Conservation (phyloP, 2,113 vertebrate species). For the Illadopsis cleaveri region DNA sequence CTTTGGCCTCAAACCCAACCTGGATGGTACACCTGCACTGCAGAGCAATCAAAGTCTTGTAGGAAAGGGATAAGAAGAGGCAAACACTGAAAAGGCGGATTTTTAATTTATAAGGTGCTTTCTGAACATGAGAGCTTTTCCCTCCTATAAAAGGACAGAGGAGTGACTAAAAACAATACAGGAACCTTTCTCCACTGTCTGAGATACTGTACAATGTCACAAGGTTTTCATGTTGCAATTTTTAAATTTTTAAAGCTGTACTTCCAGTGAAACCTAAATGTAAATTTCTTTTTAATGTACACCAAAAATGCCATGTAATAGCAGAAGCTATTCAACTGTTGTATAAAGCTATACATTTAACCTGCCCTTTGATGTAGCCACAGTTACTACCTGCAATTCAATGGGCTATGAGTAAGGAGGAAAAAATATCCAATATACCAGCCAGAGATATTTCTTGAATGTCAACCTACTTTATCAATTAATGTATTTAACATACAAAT, state of each 20-base stretch:
- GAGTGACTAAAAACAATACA: not conserved
- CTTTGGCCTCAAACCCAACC: not conserved
- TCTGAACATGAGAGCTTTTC: not conserved
- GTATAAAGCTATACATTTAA: not conserved
- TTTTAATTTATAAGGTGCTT: not conserved
- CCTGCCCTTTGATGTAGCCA: slow-evolving; percentile 6
- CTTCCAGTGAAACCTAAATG: not conserved
- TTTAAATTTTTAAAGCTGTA: not conserved
- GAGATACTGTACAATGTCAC: not conserved
- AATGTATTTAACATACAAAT: slow-evolving; percentile 57
- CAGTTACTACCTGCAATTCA: slow-evolving; percentile 8
- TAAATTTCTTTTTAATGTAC: not conserved
- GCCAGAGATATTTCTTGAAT: not conserved
- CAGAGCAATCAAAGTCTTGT: not conserved
- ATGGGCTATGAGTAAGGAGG: not conserved
- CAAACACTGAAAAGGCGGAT: not conserved
- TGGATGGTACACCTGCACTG: not conserved
- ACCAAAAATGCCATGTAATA: not conserved
- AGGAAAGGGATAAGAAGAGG: not conserved
- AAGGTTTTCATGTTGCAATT: not conserved
- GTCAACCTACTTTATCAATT: slow-evolving; percentile 12
- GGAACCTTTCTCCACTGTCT: not conserved
- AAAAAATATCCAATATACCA: not conserved
- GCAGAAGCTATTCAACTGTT: not conserved
- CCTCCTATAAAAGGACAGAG: not conserved